A percentile compares a stretch with the other conserved stretches of the same genome.
Evolutionary conservation across 2,888 invertebrate species (phyloP).

Genomic region (Orchesellides sinensis): DNA sequence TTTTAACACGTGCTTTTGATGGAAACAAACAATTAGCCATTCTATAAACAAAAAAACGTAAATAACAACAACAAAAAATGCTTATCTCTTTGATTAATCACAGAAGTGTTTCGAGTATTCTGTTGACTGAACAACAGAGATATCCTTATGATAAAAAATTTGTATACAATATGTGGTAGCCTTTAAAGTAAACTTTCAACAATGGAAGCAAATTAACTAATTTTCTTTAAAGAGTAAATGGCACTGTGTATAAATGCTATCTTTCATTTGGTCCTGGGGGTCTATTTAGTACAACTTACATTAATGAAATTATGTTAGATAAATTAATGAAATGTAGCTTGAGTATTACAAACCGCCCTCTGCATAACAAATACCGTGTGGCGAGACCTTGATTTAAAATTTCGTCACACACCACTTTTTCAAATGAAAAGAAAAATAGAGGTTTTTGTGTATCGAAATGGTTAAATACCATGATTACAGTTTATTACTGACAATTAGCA

Average conservation of each 20-base stretch:
- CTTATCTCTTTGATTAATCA: constrained; percentile 11
- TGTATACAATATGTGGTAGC: background rate
- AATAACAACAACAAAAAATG: background rate
- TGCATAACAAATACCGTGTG: too few relatives aligned
- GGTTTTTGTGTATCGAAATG: background rate
- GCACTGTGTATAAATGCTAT: too few relatives aligned
- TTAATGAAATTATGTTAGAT: too few relatives aligned
- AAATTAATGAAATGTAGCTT: too few relatives aligned
- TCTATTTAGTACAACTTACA: too few relatives aligned
- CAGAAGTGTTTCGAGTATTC: background rate
- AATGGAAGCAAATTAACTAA: too few relatives aligned
- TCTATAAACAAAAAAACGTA: constrained; percentile 7
- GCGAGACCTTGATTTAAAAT: background rate
- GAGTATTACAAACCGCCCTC: too few relatives aligned
- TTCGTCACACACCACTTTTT: constrained; percentile 20
- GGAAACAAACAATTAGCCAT: constrained; percentile 2
- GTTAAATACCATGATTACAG: constrained; percentile 1
- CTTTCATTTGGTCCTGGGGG: too few relatives aligned
- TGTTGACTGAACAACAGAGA: constrained; percentile 8
- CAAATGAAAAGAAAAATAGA: constrained; percentile 22
- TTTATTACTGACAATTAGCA: constrained; percentile 5
- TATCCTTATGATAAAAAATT: constrained; percentile 11
- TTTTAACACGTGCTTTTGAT: constrained; percentile 11
- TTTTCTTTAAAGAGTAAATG: too few relatives aligned
- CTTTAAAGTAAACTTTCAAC: background rate